These are phyloP conservation scores for Clinocottus analis DNA, from an alignment of 2,113 vertebrate species.

Conservation along the genomic window DNA sequence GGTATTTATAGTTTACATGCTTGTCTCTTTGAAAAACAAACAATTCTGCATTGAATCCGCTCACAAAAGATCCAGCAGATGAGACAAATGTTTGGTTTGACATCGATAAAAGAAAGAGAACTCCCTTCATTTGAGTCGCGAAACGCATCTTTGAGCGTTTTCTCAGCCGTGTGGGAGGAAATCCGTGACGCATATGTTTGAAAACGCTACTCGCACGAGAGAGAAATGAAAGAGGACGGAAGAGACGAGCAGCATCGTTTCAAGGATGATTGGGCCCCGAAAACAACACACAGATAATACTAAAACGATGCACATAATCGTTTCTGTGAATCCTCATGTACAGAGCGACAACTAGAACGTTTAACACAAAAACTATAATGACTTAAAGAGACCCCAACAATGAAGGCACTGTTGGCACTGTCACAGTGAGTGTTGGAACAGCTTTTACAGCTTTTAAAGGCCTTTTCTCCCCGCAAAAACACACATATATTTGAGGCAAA, in stretches of 20 bases:
- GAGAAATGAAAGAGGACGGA: too few relatives aligned
- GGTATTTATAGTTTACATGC: constrained; percentile 25
- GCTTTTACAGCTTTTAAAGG: too few relatives aligned
- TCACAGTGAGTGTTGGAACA: neutral
- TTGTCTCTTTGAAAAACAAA: neutral
- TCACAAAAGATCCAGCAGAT: constrained; percentile 2
- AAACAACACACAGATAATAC: too few relatives aligned
- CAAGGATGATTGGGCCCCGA: too few relatives aligned
- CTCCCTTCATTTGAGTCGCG: constrained; percentile 13
- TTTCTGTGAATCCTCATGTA: too few relatives aligned
- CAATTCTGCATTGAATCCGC: neutral
- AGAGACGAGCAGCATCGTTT: too few relatives aligned
- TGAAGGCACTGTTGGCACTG: neutral
- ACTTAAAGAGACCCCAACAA: too few relatives aligned
- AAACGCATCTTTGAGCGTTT: constrained; percentile 15
- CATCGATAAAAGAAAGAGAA: neutral
- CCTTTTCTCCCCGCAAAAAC: neutral
- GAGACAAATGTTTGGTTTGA: constrained; percentile 24
- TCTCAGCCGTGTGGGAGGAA: constrained; percentile 34
- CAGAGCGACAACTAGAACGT: too few relatives aligned
- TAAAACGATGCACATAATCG: too few relatives aligned
- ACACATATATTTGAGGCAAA: constrained; percentile 6
- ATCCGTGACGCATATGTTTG: neutral
- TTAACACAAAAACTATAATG: too few relatives aligned
- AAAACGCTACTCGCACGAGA: neutral